phyloP scores from a whole-genome alignment of 2,113 vertebrate genomes.

The Planiliza haematocheilus region DNA sequence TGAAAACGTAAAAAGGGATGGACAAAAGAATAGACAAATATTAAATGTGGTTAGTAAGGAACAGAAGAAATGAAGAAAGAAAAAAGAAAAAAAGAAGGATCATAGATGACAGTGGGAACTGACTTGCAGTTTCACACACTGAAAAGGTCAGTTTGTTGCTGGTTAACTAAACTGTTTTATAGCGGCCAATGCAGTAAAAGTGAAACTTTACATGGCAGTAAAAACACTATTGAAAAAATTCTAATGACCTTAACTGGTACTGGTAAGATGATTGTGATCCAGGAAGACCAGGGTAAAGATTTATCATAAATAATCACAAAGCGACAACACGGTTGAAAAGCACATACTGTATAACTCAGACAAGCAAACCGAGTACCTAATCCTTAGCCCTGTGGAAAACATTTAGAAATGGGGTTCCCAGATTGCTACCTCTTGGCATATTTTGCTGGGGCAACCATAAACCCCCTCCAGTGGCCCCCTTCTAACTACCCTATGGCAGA shows the following conservation, averaged over 20 bases:
- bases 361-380: too few species aligned
- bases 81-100: background rate
- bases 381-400: too few species aligned
- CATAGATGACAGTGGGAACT: background rate
- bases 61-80: background rate
- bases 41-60: too few species aligned
- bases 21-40: background rate
- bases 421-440: too few species aligned
- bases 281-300: background rate
- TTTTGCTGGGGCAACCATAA: too few species aligned
- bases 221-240: background rate
- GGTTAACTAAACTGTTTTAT: constrained; percentile 55
- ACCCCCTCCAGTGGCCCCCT: too few species aligned
- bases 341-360: too few species aligned
- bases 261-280: background rate
- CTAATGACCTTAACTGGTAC: background rate
- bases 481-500: too few species aligned
- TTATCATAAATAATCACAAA: background rate
- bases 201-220: background rate
- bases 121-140: constrained; percentile 13
- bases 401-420: too few species aligned
- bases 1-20: background rate
- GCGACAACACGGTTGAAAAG: too few species aligned
- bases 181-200: constrained; percentile 36
- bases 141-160: constrained; percentile 59